Evolutionary conservation across 1,140 invertebrate species (phyloP).

Genomic region (Rhyacophila brunnea): DNA sequence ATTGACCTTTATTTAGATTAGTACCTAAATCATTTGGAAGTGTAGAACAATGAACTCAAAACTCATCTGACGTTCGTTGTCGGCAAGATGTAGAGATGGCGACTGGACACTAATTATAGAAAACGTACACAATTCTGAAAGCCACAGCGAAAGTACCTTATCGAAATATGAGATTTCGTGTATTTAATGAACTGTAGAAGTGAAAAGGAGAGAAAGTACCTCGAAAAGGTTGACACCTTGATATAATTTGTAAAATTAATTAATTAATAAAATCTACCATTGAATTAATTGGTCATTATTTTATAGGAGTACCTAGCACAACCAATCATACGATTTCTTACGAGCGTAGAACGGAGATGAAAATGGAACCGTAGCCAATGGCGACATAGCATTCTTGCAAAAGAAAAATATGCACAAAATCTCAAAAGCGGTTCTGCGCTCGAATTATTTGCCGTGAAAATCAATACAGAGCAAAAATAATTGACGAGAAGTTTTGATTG

Average conservation of each 20-base stretch:
- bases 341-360: conserved; percentile 53
- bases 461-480: no score
- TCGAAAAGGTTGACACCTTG: no score
- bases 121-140: conserved; percentile 19
- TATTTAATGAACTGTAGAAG: no score
- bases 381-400: conserved; percentile 46
- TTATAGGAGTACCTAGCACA: conserved; percentile 44
- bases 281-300: conserved; percentile 2
- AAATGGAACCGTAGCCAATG: conserved; percentile 50
- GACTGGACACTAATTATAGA: conserved; percentile 28
- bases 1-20: neutral
- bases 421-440: no score
- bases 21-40: neutral
- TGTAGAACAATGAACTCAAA: conserved; percentile 31
- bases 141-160: neutral
- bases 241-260: no score
- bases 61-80: conserved; percentile 20
- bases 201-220: no score
- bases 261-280: neutral
- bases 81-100: conserved; percentile 25
- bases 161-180: no score
- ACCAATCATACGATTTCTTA: conserved; percentile 66
- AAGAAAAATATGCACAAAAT: no score
- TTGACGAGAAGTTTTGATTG: no score
- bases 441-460: no score